Conservation (phyloP, 2,113 vertebrate species). For the Periophthalmodon schlosseri region DNA sequence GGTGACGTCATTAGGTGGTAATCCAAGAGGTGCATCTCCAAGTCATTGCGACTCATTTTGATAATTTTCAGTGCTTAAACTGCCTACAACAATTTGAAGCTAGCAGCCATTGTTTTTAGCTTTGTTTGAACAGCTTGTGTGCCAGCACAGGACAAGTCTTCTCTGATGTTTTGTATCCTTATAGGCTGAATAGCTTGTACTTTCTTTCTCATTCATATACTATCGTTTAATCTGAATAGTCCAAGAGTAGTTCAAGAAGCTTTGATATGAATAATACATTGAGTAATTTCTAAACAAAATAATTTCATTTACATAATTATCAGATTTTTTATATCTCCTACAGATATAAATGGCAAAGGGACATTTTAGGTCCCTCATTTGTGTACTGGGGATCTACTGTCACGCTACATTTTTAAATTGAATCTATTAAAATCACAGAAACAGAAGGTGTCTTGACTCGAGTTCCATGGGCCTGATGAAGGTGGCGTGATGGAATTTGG, state of each 20-base stretch:
- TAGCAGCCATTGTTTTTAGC: neutral
- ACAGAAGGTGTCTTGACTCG: neutral
- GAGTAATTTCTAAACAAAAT: neutral
- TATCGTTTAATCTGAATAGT: no score
- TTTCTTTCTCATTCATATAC: neutral
- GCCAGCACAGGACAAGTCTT: neutral
- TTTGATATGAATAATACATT: neutral
- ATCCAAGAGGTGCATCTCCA: neutral
- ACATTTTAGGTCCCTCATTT: conserved; percentile 7
- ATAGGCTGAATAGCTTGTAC: neutral
- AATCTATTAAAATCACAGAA: conserved; percentile 31
- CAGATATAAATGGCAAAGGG: neutral
- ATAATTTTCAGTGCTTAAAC: neutral
- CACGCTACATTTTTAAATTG: conserved; percentile 11
- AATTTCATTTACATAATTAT: no score
- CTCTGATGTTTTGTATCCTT: neutral
- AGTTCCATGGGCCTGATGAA: conserved; percentile 39
- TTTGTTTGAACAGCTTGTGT: neutral
- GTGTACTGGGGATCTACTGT: neutral
- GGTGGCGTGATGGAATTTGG: conserved; percentile 48
- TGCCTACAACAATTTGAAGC: neutral
- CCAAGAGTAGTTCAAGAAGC: no score
- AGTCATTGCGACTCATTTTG: neutral
- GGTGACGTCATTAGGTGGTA: no score
- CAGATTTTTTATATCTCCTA: neutral